Base-by-base conservation (phyloP, 1,140 invertebrate species). In the Hydropsyche tenuis region DNA sequence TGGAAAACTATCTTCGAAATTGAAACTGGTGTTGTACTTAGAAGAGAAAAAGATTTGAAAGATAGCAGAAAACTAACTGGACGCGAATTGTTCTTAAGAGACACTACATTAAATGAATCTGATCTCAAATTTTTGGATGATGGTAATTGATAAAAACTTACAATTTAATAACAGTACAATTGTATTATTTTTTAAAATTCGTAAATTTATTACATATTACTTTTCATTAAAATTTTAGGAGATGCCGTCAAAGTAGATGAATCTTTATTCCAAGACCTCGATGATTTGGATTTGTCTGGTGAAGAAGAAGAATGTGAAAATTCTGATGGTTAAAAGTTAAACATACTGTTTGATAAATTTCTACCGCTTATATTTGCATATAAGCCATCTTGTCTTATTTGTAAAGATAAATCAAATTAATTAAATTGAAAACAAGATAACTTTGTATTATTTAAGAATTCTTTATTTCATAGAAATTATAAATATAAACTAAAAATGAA, bases 1-100 rank as follows among this genome's bases (percentile, higher is more conserved):
- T 99, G 97, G 97, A 97, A 97, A 81, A 88, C 90, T 69, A 90
- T 92, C 75, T 99, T 99, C 88, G 96, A 99, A 83, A 89, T 90
- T 63, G 96, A 98, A 84, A 92, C 93, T 83, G 90, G 90, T 16
- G 90, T 93, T 68, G 85, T 90, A n/a, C 92, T 92, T 51, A 90
- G 90, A 81, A 87, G 86, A 79, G 90, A 92, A 80, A 88, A 89
- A 46, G 88, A 90, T 70, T 89, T 88, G 73, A 91, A 91, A 78
- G 90, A 91, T 73, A 89, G 87, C 23, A 93, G 90, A 77, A 94
- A 93, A 80, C 82, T 93, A 45, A 92, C 91, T 60, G 96, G 97
- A 11, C 90, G 89, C 83, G 95, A 98, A 86, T 85, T 98, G 30
- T 99, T 99, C 85, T 89, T 98, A 83, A 90, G 87, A 70, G 96